Base-by-base conservation (phyloP, 2,888 invertebrate species). In the Synanthedon vespiformis region DNA sequence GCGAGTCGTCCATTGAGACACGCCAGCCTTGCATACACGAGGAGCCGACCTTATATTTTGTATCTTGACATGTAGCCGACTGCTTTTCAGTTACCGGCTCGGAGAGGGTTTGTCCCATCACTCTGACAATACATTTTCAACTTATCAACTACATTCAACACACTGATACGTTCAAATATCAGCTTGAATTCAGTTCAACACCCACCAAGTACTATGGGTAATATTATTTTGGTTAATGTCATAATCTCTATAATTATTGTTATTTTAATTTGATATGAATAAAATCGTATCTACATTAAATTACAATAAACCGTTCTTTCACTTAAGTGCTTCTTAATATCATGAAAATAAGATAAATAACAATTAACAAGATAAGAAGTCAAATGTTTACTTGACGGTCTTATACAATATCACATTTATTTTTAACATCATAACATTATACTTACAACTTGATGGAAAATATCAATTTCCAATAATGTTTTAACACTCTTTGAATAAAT, bases 11-110 rank as follows among this genome's bases (percentile, higher is more conserved):
- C 99, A 99, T 99, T 61, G 96, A 96, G 54, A 98, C 93, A 58
- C 99, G 89, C 99, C 99, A 99, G 77, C 99, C 99, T 84, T 99
- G 99, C 99, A 99, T 99, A 73, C 96, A 97, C 16, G 97, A 97
- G 1, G 97, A 96, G n/a, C 97, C 99, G 4, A 99, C 97, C 5
- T 89, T 77, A 67, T 85, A 90, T 4, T 89, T 85, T 34, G 89
- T 80, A 74, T 95, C 94, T 74, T 93, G 92, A 67, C 94, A 94
- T 77, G 92, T 92, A 10, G 94, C 90, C 0, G 95, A 94, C 70
- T 94, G 93, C 83, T 95, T 95, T 59, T 92, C 91, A 34, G 98
- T 98, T 60, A 98, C 94, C 48, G 99, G 99, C 86, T 99, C 98
- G 56, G 97, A 96, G 59, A 99, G 88, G 65, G 98, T 98, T 86